These are phyloP conservation scores for Silurus meridionalis DNA, from an alignment of 2,113 vertebrate genomes.

Conservation along the genomic window DNA sequence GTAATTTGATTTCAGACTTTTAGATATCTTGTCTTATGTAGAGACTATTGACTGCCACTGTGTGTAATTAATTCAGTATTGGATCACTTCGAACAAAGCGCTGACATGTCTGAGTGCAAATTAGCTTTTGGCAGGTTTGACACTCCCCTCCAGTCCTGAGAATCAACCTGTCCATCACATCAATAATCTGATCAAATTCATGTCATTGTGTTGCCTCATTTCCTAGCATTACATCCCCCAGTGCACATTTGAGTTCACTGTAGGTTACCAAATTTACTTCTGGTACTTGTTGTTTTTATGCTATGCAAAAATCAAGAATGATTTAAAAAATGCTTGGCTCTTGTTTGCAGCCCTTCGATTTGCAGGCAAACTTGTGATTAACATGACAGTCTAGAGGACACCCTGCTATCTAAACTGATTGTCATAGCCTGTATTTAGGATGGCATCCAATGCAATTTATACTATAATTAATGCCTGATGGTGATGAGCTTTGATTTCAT, in stretches of 20 bases:
- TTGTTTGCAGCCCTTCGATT: not conserved
- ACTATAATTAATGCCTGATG: slow-evolving; percentile 71
- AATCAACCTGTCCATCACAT: slow-evolving; percentile 31
- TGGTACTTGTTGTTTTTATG: not conserved
- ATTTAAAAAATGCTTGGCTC: not conserved
- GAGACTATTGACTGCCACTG: slow-evolving; percentile 68
- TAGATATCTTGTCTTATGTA: slow-evolving; percentile 66
- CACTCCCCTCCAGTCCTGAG: not conserved
- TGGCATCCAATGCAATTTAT: slow-evolving; percentile 63
- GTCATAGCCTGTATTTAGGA: slow-evolving; percentile 31
- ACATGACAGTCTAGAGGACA: slow-evolving; percentile 36
- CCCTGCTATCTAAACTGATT: slow-evolving; percentile 41
- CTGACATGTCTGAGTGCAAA: slow-evolving; percentile 72
- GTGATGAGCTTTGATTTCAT: slow-evolving; percentile 74
- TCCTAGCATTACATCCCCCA: not conserved
- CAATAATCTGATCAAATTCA: slow-evolving; percentile 23
- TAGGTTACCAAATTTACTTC: not conserved
- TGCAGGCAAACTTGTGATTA: not conserved
- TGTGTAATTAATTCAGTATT: slow-evolving; percentile 64
- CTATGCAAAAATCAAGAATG: not conserved
- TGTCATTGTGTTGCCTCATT: slow-evolving; percentile 6
- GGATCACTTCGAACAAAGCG: slow-evolving; percentile 63
- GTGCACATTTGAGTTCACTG: not conserved
- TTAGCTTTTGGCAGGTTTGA: slow-evolving; percentile 55
- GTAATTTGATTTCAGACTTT: slow-evolving; percentile 70